Base-by-base conservation (phyloP, 2,113 vertebrate species). In the Mesocricetus auratus region DNA sequence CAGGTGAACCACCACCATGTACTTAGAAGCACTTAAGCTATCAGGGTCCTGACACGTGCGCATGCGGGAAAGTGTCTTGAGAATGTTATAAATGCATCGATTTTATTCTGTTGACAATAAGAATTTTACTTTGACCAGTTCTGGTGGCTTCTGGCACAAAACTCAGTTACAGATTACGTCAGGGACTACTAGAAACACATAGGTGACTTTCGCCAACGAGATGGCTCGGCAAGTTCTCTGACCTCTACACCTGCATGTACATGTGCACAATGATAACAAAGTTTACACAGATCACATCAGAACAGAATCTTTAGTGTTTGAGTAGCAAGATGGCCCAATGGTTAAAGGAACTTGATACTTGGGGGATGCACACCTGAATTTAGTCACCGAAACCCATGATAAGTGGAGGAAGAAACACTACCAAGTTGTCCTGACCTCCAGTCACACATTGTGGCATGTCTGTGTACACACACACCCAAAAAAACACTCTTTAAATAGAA, bases 101-200 rank as follows among this genome's bases (percentile, higher is more conserved):
- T 91, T 83, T 89, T 58, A 69, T 75, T 33, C 91, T 66, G 29
- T 29, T 82, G 47, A 87, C 90, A 83, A 5, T 93, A 60, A 87
- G 36, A 77, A 58, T 53, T 60, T 62, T 62, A 29, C 62, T 90
- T 33, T 47, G 50, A 78, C 33, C n/a, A 81, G 15, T 74, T 69
- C 60, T 78, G 36, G 4, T 73, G 36, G 94, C 81, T 71, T 81
- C 50, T 96, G n/a, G 64, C 66, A 82, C 31, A 92, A 77, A 92
- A 90, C n/a, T 29, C 31, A 60, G 19, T 81, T 26, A 56, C 47
- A 58, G 50, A 45, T 75, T 75, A 26, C 64, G 83, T n/a, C 12
- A 42, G n/a, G 50, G 7, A 31, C 47, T 78, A 58, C 19, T 22
- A 53, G 71, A 77, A 45, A 45, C 13, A 36, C 6, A 6, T 45